Base-by-base conservation (phyloP, 2,797 vertebrate genomes). In the Notamacropus eugenii region DNA sequence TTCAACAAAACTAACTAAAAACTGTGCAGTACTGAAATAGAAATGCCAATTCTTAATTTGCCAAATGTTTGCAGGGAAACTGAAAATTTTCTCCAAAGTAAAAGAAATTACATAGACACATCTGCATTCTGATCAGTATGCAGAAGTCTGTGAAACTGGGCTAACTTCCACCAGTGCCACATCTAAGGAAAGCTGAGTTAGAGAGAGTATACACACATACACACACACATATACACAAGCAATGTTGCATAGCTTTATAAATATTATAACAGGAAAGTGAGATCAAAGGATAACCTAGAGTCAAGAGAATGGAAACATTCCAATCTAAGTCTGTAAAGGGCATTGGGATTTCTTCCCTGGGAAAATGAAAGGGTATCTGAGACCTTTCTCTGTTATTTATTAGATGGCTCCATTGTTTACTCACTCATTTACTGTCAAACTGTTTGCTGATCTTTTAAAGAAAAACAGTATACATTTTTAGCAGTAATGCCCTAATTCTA, bases 21-120 rank as follows among this genome's bases (percentile, higher is more conserved):
- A 5, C 59, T 62, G 92, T 96, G 34, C 58, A 46, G 90, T 29
- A 90, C n/a, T 92, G 59, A 96, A 67, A 90, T 91, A 92, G 50
- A 97, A 94, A 98, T 93, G 95, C 3, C 24, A 92, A 3, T 90
- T 95, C n/a, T 90, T 90, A 92, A 90, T 54, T 97, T 97, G 87
- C 87, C n/a, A 96, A 74, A 67, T 93, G 8, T 93, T 97, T 62
- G 1, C 13, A 93, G 55, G 95, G 87, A 52, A 95, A 91, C 0
- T 0, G 0, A n/a, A 97, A 94, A 31, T 91, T 96, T 50, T n/a
- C 3, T 82, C 96, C 92, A 96, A 94, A 6, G 40, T 95, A 87
- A 94, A 52, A 54, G n/a, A 96, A 92, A 90, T 95, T 93, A 87
- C 19, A 94, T 46, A 94, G 29, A 11, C 29, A 95, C 19, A 74